Evolutionary conservation across 2,113 vertebrate species (phyloP), one percentile per base, ranked within the genome.

Genomic region (Cryptomyrus ogoouensis): DNA sequence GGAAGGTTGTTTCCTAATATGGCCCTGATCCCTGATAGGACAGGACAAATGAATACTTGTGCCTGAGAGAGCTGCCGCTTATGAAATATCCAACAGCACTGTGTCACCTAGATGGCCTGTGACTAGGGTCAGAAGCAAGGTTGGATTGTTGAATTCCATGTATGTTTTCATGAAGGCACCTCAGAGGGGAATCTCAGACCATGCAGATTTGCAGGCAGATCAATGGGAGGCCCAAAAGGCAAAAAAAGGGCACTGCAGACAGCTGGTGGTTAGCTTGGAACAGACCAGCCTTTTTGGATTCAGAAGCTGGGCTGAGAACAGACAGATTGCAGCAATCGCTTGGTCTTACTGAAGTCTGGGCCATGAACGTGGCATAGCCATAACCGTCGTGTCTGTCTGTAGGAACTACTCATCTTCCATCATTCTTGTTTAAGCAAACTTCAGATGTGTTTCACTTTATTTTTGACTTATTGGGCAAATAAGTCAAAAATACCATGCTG

Each of bases 271-370:
- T 19, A 42, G 47, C 66, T 47, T 77, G 58, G 62, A 13, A 47
- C 42, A 39, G 39, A 44, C 53, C 66, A 52, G 88, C 19, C 44
- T 47, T 89, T 49, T 87, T 83, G 21, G 88, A 90, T 89, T 88
- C 66, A 88, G 87, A 70, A 89, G 77, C 46, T 44, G 50, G 74
- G 42, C 44, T 84, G 24, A 46, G 83, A 44, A 46, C 35, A 49
- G 89, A 89, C 92, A 91, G 91, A 91, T 90, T 91, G 91, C 89
- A 86, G 86, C 15, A 10, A 83, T 85, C 12, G 49, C 50, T 90
- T 89, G 89, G 87, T 89, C 87, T 90, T 74, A 85, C 42, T 21
- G 49, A 19, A 77, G 47, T 70, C 44, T 91, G 50, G 83, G 62
- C 31, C 35, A 47, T 66, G 13, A 17, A 53, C 31, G 42, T 42